phyloP scores from a whole-genome alignment of 2,113 vertebrate genomes.

The Diadophis punctatus region DNA sequence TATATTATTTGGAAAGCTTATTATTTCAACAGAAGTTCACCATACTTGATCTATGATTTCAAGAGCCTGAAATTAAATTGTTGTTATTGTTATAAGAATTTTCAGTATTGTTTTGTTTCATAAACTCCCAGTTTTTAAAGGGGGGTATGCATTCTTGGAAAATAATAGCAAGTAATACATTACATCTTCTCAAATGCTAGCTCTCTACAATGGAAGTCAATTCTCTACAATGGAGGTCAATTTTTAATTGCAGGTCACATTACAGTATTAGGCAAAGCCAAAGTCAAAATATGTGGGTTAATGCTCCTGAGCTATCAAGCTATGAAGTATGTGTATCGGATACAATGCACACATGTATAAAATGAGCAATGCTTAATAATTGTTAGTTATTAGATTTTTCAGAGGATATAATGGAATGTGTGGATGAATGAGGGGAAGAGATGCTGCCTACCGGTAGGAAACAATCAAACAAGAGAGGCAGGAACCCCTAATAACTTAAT shows the following conservation, averaged over 20 bases:
- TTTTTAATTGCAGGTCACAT: neutral
- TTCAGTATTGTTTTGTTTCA: neutral
- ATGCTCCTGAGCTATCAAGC: neutral
- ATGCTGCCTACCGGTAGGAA: neutral
- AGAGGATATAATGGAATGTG: neutral
- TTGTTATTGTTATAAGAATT: neutral
- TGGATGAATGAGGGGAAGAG: neutral
- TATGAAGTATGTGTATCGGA: neutral
- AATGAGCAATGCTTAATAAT: neutral
- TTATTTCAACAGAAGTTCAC: neutral
- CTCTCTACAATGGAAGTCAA: neutral
- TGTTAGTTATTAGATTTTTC: neutral
- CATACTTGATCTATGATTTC: neutral
- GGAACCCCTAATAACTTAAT: neutral
- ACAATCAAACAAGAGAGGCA: neutral
- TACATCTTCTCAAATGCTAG: neutral
- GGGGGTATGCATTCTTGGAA: neutral
- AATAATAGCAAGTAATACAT: neutral
- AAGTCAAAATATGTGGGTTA: neutral
- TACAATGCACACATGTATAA: neutral
- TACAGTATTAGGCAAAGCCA: neutral
- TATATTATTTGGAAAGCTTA: neutral
- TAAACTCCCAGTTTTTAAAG: neutral
- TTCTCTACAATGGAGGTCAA: neutral
- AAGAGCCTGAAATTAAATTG: neutral